Percentiles rank a stretch among this genome's conserved stretches.
Conservation (phyloP, 2,888 invertebrate species). For the Minunthozetes semirufus region DNA sequence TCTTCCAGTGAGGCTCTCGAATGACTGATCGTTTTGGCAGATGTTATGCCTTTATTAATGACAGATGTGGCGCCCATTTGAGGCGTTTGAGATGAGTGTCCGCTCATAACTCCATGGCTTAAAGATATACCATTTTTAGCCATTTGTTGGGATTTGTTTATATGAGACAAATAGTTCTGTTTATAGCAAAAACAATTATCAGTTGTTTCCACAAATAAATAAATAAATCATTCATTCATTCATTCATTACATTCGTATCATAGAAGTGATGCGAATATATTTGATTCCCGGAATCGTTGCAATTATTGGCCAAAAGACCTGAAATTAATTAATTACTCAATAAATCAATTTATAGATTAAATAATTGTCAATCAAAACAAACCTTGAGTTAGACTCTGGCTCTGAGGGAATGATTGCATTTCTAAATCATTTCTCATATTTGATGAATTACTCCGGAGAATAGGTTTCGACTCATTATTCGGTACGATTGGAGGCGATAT, state of each 20-base stretch:
- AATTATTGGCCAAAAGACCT: neutral
- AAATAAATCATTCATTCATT: neutral
- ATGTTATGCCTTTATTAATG: constrained; percentile 11
- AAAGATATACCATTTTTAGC: neutral
- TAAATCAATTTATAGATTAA: neutral
- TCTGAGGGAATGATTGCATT: neutral
- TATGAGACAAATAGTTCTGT: constrained; percentile 19
- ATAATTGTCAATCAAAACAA: neutral
- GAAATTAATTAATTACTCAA: neutral
- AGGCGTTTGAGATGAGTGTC: constrained; percentile 2
- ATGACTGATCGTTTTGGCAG: neutral
- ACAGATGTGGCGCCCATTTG: neutral
- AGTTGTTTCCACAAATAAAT: neutral
- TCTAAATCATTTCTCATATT: constrained; percentile 14
- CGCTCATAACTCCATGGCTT: neutral
- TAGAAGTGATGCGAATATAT: constrained; percentile 13
- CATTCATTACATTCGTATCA: constrained; percentile 11
- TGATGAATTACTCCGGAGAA: neutral
- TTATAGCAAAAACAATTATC: neutral
- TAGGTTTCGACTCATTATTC: constrained; percentile 4
- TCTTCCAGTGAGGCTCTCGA: constrained; percentile 57
- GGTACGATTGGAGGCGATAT: constrained; percentile 31
- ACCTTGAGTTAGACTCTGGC: neutral
- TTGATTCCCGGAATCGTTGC: neutral
- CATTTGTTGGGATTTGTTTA: constrained; percentile 21